Percentiles rank a stretch among this genome's conserved stretches.
Conservation (phyloP, 1,140 invertebrate species). For the Bombus fervidus region DNA sequence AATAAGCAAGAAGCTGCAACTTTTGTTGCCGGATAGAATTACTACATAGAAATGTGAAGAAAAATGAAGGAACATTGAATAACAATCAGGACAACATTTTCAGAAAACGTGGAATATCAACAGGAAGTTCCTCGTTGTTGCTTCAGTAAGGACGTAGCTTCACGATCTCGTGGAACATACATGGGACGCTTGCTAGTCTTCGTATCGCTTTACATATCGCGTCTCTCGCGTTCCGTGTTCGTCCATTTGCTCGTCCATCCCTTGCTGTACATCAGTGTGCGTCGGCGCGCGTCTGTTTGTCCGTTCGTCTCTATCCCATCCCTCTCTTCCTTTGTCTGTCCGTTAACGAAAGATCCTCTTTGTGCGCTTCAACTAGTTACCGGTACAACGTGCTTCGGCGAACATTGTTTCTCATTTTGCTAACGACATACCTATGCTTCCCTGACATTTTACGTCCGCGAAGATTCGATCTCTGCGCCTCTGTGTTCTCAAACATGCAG, state of each 20-base stretch:
- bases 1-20: too few relatives aligned
- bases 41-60: neutral
- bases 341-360: slow-evolving; percentile 27
- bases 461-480: neutral
- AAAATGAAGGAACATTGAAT: neutral
- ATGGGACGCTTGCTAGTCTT: neutral
- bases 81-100: too few relatives aligned
- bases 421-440: slow-evolving; percentile 1
- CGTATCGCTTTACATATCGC: neutral
- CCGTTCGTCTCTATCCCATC: slow-evolving; percentile 8
- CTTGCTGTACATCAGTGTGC: neutral
- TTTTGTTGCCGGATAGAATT: neutral
- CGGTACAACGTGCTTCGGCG: neutral
- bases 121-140: too few relatives aligned
- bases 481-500: too few relatives aligned
- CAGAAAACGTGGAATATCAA: too few relatives aligned
- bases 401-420: slow-evolving; percentile 21
- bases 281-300: neutral
- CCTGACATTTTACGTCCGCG: neutral
- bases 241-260: slow-evolving; percentile 16
- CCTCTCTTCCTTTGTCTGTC: slow-evolving; percentile 20
- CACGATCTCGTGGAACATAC: neutral
- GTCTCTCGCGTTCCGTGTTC: neutral
- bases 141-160: too few relatives aligned
- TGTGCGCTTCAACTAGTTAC: slow-evolving; percentile 27